A percentile compares a stretch with the other conserved stretches of the same genome.
Conservation (phyloP, 2,888 invertebrate species). For the Sinhomidia bicolor region DNA sequence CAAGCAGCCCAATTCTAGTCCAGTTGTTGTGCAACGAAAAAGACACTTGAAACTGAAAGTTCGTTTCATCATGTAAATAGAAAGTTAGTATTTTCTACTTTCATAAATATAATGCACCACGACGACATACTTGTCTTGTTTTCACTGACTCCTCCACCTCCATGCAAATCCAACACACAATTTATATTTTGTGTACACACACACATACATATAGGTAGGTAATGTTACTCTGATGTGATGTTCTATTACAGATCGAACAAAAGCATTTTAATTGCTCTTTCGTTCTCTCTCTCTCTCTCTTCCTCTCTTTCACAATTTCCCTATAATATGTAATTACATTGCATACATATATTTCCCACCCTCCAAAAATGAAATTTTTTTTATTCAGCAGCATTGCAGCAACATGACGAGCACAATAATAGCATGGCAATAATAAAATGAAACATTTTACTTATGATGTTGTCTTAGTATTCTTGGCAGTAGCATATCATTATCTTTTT, state of each 20-base stretch:
- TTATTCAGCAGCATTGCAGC: background rate
- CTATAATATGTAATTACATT: background rate
- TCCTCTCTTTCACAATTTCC: too few relatives aligned
- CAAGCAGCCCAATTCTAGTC: too few relatives aligned
- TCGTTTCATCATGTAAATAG: background rate
- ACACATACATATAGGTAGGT: background rate
- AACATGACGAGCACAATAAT: background rate
- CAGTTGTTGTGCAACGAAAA: background rate
- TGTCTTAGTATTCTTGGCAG: background rate
- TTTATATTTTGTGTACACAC: background rate
- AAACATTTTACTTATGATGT: background rate
- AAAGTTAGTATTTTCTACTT: too few relatives aligned
- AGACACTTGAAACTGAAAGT: constrained; percentile 20
- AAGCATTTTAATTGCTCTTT: constrained; percentile 57
- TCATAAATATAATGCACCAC: too few relatives aligned
- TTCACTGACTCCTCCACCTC: background rate
- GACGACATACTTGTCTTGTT: background rate
- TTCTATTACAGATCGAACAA: background rate
- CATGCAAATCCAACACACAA: background rate
- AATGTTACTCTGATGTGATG: background rate
- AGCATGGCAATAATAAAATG: background rate
- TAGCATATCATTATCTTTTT: constrained; percentile 1
- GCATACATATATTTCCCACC: too few relatives aligned
- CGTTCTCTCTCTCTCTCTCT: too few relatives aligned
- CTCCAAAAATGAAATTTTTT: too few relatives aligned